Evolutionary conservation across 2,888 invertebrate species (phyloP), one percentile per base, ranked within the genome.

Genomic region (Leistus spinibarbis): DNA sequence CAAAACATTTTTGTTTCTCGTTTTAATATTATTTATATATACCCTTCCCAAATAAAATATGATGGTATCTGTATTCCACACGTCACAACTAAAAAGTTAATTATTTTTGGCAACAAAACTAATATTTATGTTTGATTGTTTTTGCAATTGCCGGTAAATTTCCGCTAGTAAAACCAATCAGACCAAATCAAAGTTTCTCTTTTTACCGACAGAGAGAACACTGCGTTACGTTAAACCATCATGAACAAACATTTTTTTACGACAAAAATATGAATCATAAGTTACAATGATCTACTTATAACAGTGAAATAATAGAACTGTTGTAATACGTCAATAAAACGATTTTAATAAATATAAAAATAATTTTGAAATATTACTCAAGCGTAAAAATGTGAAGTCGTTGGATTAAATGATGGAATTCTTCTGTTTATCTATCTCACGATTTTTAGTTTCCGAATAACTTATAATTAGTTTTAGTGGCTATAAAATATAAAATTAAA

Each of bases 101-200:
- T 40, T 40, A 10, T 40, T 40, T 7, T 1, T 40, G 60, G 5
- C 17, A 17, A 17, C 40, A 16, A 24, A 40, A 16, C 66, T 66
- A 20, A 66, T 53, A 20, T 66, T 66, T 27, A 24, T 62, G 62
- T 62, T 62, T 20, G 1, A 9, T 66, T 24, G 16, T 40, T 9
- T 66, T 27, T 66, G 66, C 24, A 24, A 17, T 65, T 65, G 27
- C 66, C 53, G 53, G 40, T 60, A 60, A 22, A 60, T 60, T 60
- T 60, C 60, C 60, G 60, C 19, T 60, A 10, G 60, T 60, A 60
- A 60, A 60, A 60, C 60, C 60, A 60, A 60, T 60, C 60, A 60
- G 60, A 60, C 60, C 60, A 60, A 17, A 60, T 7, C 40, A 40
- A 40, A 40, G 40, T 40, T 40, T 40, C 40, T 40, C 40, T 40